These are phyloP conservation scores for Peromyscus attwateri DNA, from an alignment of 2,797 vertebrate species.

Conservation along the genomic window DNA sequence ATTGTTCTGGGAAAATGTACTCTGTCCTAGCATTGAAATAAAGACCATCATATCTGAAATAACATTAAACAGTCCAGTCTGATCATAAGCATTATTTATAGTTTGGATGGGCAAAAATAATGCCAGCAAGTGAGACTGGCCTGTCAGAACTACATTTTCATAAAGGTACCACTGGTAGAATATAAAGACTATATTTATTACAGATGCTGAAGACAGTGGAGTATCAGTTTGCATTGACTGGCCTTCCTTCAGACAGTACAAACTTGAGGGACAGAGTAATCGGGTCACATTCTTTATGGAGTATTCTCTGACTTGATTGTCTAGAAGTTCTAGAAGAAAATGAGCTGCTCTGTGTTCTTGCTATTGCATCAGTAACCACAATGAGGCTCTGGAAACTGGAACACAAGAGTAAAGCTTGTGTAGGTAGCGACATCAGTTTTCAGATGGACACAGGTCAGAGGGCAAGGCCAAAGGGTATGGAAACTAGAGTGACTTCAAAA, in stretches of 20 bases:
- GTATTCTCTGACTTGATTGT: not conserved
- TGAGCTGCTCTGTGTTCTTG: not conserved
- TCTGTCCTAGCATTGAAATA: not conserved
- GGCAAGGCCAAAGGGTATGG: not conserved
- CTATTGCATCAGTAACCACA: not conserved
- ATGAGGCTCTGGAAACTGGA: not conserved
- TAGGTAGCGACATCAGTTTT: not conserved
- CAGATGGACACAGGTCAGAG: not conserved
- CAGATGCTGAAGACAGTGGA: not conserved
- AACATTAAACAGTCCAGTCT: not conserved
- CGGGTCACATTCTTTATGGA: not conserved
- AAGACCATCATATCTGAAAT: not conserved
- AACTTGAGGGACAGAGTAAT: not conserved
- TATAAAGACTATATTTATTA: not conserved
- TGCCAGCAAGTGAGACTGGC: not conserved
- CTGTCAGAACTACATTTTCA: not conserved
- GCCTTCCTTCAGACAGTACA: no score
- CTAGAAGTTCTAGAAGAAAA: not conserved
- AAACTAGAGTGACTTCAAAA: not conserved
- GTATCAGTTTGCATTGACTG: not conserved
- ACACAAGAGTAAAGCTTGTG: not conserved
- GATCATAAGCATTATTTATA: not conserved
- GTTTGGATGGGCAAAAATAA: not conserved
- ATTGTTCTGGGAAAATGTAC: conserved; percentile 23
- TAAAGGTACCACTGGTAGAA: not conserved